Conservation (phyloP, 2,113 vertebrate species). For the Megaceryle maxima region DNA sequence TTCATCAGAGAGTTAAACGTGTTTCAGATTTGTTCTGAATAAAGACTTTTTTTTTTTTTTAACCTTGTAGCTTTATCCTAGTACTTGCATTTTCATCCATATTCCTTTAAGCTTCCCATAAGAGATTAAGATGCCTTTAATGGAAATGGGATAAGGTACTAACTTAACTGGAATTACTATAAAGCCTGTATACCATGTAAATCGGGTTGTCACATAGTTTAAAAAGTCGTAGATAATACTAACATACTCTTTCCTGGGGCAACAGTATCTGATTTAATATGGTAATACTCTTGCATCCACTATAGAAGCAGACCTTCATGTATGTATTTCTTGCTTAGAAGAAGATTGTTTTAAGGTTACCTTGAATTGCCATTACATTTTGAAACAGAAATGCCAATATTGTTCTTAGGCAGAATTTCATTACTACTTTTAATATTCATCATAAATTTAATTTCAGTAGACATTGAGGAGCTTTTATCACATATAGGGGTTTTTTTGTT, state of each 20-base stretch:
- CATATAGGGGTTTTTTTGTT: neutral
- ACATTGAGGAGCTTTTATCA: neutral
- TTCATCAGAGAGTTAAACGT: neutral
- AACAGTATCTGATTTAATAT: conserved; percentile 28
- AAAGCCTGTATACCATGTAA: conserved; percentile 11
- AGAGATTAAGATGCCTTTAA: conserved; percentile 23
- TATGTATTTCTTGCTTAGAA: neutral
- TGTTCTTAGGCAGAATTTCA: conserved; percentile 16
- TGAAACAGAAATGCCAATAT: conserved; percentile 36
- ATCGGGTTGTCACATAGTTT: conserved; percentile 49
- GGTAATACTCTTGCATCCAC: neutral
- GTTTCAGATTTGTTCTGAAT: neutral
- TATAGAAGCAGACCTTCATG: neutral
- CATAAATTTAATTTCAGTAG: conserved; percentile 8
- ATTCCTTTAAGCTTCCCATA: neutral
- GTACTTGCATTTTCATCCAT: neutral
- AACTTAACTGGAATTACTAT: conserved; percentile 20
- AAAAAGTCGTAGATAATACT: conserved; percentile 17
- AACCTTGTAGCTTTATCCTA: neutral
- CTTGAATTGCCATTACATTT: neutral
- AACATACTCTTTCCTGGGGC: neutral
- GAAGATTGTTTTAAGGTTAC: conserved; percentile 7
- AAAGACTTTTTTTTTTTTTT: neutral
- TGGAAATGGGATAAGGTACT: neutral
- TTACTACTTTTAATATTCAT: conserved; percentile 15